These are phyloP conservation scores for Uria aalge DNA, from an alignment of 2,113 vertebrate species.

Conservation along the genomic window DNA sequence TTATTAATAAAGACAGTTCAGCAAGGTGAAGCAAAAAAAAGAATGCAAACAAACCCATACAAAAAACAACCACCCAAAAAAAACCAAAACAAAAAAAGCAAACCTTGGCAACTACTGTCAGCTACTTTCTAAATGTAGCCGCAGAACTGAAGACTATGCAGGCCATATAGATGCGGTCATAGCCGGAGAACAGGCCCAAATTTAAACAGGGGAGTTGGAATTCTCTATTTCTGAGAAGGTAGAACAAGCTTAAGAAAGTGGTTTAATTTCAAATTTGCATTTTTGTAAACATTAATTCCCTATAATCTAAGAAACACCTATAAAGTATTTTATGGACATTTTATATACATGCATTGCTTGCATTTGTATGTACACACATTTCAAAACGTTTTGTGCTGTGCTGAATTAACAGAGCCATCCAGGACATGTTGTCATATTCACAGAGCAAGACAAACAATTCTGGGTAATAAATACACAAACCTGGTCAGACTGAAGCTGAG, in stretches of 20 bases:
- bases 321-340: not conserved
- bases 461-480: not conserved
- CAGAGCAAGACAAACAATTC: not conserved
- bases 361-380: not conserved
- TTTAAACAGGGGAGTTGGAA: not conserved
- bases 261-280: not conserved
- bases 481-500: not conserved
- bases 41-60: too few relatives aligned
- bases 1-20: not conserved
- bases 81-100: not conserved
- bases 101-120: not conserved
- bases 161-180: not conserved
- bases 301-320: not conserved
- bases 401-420: not conserved
- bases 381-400: not conserved
- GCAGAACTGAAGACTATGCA: not conserved
- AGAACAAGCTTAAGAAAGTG: not conserved
- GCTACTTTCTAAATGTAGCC: not conserved
- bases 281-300: not conserved
- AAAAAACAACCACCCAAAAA: not conserved
- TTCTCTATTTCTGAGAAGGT: not conserved
- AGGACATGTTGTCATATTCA: not conserved
- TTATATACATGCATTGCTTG: not conserved
- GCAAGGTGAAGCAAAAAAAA: not conserved
- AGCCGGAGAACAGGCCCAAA: not conserved